A percentile compares a stretch with the other conserved stretches of the same genome.
Evolutionary conservation across 1,140 invertebrate genomes (phyloP).

Genomic region (Eulimnadia texana): DNA sequence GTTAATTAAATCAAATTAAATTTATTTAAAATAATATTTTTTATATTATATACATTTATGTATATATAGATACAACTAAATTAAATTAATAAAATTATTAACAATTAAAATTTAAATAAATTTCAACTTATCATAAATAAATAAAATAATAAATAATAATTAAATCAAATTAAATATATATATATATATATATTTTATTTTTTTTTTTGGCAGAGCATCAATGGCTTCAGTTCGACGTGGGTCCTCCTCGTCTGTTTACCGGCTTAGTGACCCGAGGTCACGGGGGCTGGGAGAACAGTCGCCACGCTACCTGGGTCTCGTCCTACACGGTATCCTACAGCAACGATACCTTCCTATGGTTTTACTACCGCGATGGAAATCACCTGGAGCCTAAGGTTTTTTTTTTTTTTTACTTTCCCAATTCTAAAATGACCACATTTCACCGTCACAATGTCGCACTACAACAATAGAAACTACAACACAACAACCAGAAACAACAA

Average conservation of each 20-base stretch:
- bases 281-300: conserved; percentile 32
- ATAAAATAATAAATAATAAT: neutral
- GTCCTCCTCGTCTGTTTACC: conserved; percentile 38
- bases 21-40: too few relatives aligned
- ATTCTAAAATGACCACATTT: too few relatives aligned
- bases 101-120: neutral
- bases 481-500: too few relatives aligned
- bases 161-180: neutral
- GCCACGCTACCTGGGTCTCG: conserved; percentile 32
- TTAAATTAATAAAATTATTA: neutral
- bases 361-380: conserved; percentile 40
- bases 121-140: neutral
- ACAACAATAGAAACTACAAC: too few relatives aligned
- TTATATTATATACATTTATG: too few relatives aligned
- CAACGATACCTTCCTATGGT: conserved; percentile 39
- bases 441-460: too few relatives aligned
- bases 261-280: conserved; percentile 39
- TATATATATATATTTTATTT: too few relatives aligned
- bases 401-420: neutral
- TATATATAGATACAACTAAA: too few relatives aligned
- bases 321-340: conserved; percentile 40
- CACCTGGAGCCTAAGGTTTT: conserved; percentile 39
- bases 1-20: too few relatives aligned
- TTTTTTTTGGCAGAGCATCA: conserved; percentile 30
- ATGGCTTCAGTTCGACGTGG: conserved; percentile 42